Percentiles rank a stretch among this genome's conserved stretches.
Evolutionary conservation across 2,113 vertebrate species (phyloP).

Genomic region (Cinclus mexicanus): DNA sequence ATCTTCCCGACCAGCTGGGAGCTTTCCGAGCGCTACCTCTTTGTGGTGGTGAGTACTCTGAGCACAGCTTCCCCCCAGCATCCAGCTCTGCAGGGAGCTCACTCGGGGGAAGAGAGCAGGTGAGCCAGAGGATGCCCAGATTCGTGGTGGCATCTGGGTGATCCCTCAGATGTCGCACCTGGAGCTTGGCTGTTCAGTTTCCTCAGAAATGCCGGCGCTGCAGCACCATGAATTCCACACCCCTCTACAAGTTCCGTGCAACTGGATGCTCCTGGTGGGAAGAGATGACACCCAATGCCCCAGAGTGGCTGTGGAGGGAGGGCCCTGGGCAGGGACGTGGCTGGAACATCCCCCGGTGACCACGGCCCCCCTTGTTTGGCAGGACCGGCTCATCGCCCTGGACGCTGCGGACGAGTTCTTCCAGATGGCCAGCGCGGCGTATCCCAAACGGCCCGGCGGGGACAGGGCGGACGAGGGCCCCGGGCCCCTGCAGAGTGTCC

Average conservation of each 20-base stretch:
- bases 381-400: slow-evolving; percentile 89
- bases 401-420: slow-evolving; percentile 92
- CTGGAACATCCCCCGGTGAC: neutral
- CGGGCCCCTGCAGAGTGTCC: neutral
- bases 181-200: neutral
- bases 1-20: slow-evolving; percentile 83
- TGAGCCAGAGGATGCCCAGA: neutral
- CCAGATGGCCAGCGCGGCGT: slow-evolving; percentile 78
- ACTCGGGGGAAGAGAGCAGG: rapidly evolving
- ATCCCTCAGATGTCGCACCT: neutral
- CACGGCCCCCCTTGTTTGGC: neutral
- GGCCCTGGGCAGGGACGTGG: neutral
- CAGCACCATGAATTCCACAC: neutral
- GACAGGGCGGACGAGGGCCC: neutral
- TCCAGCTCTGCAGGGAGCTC: neutral
- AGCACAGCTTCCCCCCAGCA: rapidly evolving
- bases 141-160: neutral
- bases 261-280: neutral
- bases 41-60: slow-evolving; percentile 80
- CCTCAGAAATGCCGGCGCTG: neutral
- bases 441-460: slow-evolving; percentile 74
- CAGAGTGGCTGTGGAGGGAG: neutral
- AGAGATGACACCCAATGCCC: neutral
- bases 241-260: neutral
- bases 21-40: slow-evolving; percentile 83